Conservation (phyloP, 2,113 vertebrate species). For the Hippocampus abdominalis region DNA sequence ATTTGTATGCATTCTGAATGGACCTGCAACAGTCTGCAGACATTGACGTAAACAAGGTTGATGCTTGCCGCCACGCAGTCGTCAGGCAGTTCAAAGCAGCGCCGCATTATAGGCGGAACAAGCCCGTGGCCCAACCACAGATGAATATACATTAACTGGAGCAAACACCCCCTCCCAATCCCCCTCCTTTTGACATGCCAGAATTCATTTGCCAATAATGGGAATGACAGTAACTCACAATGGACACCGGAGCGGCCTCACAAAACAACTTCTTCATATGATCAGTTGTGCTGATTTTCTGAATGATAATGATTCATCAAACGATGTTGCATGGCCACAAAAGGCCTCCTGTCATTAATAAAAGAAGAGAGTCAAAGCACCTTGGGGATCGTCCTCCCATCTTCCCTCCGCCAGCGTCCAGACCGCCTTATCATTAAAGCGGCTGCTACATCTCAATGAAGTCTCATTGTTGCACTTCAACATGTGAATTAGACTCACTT, state of each 20-base stretch:
- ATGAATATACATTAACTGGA: constrained; percentile 50
- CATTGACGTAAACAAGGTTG: constrained; percentile 85
- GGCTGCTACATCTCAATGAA: constrained; percentile 62
- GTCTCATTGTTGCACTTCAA: constrained; percentile 59
- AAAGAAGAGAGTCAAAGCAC: constrained; percentile 72
- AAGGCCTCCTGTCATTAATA: constrained; percentile 74
- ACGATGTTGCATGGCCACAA: constrained; percentile 58
- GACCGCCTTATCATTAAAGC: constrained; percentile 71
- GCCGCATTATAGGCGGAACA: constrained; percentile 36
- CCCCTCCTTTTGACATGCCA: constrained; percentile 34
- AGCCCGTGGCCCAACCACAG: constrained; percentile 20
- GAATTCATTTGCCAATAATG: constrained; percentile 63
- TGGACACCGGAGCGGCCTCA: constrained; percentile 44
- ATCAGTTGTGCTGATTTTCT: constrained; percentile 64
- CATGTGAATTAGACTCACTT: constrained; percentile 64
- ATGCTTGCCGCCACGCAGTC: constrained; percentile 78
- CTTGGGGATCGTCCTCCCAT: constrained; percentile 51
- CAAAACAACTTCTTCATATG: constrained; percentile 66
- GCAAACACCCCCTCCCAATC: neutral
- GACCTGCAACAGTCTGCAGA: constrained; percentile 82
- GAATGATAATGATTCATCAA: constrained; percentile 70
- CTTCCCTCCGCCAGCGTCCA: constrained; percentile 15
- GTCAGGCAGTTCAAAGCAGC: constrained; percentile 45
- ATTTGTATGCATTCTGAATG: constrained; percentile 86
- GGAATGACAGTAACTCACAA: constrained; percentile 65